Evolutionary conservation across 2,113 vertebrate genomes (phyloP).

Genomic region (Ovibos moschatus): DNA sequence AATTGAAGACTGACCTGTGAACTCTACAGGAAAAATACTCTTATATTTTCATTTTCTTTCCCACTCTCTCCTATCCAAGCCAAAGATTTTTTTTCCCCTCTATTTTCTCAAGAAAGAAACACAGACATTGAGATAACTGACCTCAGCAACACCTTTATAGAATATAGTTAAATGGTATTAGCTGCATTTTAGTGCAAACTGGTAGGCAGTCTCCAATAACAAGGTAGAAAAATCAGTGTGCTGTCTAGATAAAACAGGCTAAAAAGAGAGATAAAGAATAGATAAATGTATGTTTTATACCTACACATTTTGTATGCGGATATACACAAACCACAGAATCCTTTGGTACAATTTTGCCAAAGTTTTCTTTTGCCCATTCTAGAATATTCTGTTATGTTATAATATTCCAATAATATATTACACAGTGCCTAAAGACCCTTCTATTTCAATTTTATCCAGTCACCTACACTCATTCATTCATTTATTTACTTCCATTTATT

Average conservation of each 20-base stretch:
- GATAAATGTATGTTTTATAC: background rate
- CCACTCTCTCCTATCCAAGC: background rate
- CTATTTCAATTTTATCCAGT: background rate
- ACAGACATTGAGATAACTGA: background rate
- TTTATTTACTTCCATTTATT: background rate
- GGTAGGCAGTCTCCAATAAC: background rate
- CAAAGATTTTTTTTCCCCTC: background rate
- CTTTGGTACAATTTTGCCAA: background rate
- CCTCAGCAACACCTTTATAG: conserved; percentile 1
- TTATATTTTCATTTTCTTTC: conserved; percentile 12
- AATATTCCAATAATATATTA: background rate
- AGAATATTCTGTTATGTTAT: background rate
- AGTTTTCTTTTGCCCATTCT: background rate
- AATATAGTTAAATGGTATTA: background rate
- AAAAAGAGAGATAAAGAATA: background rate
- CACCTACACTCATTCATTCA: background rate
- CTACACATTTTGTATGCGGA: background rate
- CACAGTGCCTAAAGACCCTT: background rate
- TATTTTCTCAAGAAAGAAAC: conserved; percentile 33
- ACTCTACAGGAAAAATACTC: background rate
- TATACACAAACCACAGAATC: background rate
- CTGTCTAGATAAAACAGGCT: background rate
- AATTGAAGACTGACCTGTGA: background rate
- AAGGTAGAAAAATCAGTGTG: background rate
- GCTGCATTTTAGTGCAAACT: background rate